Conservation (phyloP, 1,140 invertebrate species). For the Scylla paramamosain region DNA sequence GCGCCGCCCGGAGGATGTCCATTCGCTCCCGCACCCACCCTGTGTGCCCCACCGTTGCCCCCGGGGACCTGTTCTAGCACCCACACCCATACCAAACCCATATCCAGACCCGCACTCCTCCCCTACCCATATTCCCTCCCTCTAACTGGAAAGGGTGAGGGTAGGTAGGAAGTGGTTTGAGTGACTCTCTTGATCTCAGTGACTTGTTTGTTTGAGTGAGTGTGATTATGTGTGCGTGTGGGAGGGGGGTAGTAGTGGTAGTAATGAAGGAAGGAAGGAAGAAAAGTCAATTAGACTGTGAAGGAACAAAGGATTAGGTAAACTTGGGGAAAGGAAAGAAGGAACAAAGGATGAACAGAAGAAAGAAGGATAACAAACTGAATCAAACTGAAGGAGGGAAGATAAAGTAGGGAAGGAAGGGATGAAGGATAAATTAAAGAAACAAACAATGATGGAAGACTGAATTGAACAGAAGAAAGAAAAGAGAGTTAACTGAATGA, state of each 20-base stretch:
- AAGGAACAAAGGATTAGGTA: too few species aligned
- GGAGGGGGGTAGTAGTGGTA: too few species aligned
- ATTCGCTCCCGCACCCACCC: constrained; percentile 64
- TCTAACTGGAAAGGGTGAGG: background rate
- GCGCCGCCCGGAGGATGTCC: constrained; percentile 41
- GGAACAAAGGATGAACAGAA: background rate
- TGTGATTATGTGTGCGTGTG: background rate
- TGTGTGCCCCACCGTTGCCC: constrained; percentile 42
- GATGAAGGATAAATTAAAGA: background rate
- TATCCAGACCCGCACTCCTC: background rate
- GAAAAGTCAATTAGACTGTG: too few species aligned
- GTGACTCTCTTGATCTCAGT: too few species aligned
- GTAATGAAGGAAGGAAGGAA: too few species aligned
- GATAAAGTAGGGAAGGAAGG: too few species aligned
- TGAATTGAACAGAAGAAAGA: too few species aligned
- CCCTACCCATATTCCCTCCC: too few species aligned
- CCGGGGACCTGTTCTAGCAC: constrained; percentile 37
- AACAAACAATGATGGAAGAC: too few species aligned
- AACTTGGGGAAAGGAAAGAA: background rate
- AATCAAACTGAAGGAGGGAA: background rate
- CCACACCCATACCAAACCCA: background rate
- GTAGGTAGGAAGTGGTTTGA: background rate
- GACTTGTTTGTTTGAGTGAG: background rate
- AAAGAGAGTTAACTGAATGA: background rate
- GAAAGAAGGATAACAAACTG: background rate